Base-by-base conservation (phyloP, 2,113 vertebrate species). In the Prunella himalayana region DNA sequence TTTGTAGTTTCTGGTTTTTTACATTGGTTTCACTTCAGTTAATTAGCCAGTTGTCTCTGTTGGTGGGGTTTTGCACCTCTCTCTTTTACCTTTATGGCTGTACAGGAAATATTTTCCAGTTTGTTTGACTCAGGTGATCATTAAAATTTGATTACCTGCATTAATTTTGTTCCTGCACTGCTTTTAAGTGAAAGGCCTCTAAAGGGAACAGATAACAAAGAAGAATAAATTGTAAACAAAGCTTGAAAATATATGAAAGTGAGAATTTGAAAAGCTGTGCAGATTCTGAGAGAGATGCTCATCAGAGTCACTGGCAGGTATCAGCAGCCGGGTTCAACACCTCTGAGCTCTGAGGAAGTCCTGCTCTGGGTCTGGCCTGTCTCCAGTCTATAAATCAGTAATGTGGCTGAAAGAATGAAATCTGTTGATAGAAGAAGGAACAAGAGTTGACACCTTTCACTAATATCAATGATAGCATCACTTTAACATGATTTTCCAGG, bases 31-130 rank as follows among this genome's bases (percentile, higher is more conserved):
- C 80, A 66, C 42, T 87, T 82, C 90, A 83, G 82, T 95, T 97
- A 97, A 97, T 97, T 97, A 97, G 90, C 73, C 90, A 64, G 70
- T 95, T 95, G 60, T 95, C 86, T 96, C 80, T 94, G 87, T 45
- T 81, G 60, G 88, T 90, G 82, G n/a, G 75, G 86, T 70, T 94
- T 91, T 93, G 77, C 35, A 42, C 54, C 54, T 90, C 68, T 90
- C 72, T 94, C 41, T 96, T 94, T 85, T 85, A 94, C 86, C 95
- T 68, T 93, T 91, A 84, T 66, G 68, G 60, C 61, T 91, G 59
- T 54, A 70, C 44, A 76, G 87, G 89, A 89, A 96, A 68, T 65
- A 86, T 95, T 96, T 96, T 92, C 88, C 86, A 57, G 87, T 91
- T 77, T 96, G 59, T 85, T 95, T 94, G 86, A 64, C 73, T 90